phyloP scores from a whole-genome alignment of 2,113 vertebrate genomes.

The Acanthochromis polyacanthus region DNA sequence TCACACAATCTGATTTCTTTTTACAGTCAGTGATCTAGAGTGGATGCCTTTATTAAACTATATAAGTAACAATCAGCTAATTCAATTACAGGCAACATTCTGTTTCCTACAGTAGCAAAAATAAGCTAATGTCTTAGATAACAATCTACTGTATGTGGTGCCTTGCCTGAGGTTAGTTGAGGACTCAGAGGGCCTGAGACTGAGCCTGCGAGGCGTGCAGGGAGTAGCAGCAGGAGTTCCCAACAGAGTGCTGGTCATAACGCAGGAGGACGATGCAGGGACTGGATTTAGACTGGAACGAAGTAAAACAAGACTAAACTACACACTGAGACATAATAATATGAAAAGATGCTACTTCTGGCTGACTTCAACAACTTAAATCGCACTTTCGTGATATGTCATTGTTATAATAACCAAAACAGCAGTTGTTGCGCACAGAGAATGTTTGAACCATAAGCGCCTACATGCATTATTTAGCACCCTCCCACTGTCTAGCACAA shows the following conservation, averaged over 20 bases:
- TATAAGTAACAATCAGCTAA: too few species aligned
- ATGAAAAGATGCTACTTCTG: neutral
- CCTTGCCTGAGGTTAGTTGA: slow-evolving; percentile 91
- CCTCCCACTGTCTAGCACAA: slow-evolving; percentile 4
- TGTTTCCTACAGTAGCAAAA: neutral
- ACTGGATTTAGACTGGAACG: slow-evolving; percentile 89
- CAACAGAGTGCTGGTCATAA: slow-evolving; percentile 87
- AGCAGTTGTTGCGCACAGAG: neutral
- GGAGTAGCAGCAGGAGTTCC: slow-evolving; percentile 91
- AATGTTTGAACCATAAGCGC: slow-evolving; percentile 1
- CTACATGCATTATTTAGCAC: slow-evolving; percentile 46
- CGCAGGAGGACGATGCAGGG: slow-evolving; percentile 87
- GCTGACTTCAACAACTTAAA: neutral
- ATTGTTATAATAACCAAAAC: neutral
- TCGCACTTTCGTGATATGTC: neutral
- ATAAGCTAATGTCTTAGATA: neutral
- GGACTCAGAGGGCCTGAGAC: slow-evolving; percentile 94
- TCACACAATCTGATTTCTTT: neutral
- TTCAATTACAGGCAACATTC: too few species aligned
- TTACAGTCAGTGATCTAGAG: too few species aligned
- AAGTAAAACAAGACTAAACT: neutral
- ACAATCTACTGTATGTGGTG: neutral
- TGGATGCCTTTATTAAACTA: too few species aligned
- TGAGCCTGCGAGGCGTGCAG: slow-evolving; percentile 92
- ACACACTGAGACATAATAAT: neutral